A percentile compares a stretch with the other conserved stretches of the same genome.
These are phyloP conservation scores for Porites rus DNA, from an alignment of 92 coral and sea anemone species.

Conservation along the genomic window DNA sequence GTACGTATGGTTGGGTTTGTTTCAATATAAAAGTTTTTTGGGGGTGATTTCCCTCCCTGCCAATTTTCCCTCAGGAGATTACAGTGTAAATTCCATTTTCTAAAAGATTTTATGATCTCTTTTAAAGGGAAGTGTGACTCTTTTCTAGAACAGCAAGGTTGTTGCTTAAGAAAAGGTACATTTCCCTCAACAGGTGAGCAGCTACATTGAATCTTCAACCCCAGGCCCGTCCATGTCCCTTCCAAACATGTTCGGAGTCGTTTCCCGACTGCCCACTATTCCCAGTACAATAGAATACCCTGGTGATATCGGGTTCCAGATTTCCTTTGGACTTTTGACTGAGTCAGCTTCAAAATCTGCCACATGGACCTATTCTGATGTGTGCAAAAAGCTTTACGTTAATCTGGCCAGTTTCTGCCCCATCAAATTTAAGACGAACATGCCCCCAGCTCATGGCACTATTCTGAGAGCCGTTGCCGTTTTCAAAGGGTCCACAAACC, in stretches of 20 bases:
- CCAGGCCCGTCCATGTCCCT: slow-evolving; percentile 21
- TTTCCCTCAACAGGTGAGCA: slow-evolving; percentile 26
- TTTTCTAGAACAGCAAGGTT: no score
- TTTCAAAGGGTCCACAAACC: slow-evolving; percentile 97
- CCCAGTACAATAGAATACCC: slow-evolving; percentile 96
- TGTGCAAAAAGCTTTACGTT: slow-evolving; percentile 92
- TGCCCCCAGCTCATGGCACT: slow-evolving; percentile 59
- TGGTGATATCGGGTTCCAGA: slow-evolving; percentile 80
- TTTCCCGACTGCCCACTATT: slow-evolving; percentile 85
- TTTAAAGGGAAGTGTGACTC: no score
- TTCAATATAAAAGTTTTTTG: no score
- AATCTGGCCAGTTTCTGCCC: slow-evolving; percentile 96
- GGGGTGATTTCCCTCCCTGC: no score
- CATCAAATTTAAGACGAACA: slow-evolving; percentile 88
- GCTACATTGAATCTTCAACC: slow-evolving; percentile 30
- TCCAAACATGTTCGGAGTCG: slow-evolving; percentile 14
- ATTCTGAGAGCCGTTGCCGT: slow-evolving; percentile 95
- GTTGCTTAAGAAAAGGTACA: background rate
- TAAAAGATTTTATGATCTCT: no score
- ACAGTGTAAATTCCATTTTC: no score
- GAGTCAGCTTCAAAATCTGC: slow-evolving; percentile 98
- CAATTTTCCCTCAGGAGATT: no score
- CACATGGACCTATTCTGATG: slow-evolving; percentile 97
- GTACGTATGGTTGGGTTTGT: no score
- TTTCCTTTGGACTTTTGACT: slow-evolving; percentile 96